Base-by-base conservation (phyloP, 2,888 invertebrate genomes). In the Gastracanthus pulcherrimus region DNA sequence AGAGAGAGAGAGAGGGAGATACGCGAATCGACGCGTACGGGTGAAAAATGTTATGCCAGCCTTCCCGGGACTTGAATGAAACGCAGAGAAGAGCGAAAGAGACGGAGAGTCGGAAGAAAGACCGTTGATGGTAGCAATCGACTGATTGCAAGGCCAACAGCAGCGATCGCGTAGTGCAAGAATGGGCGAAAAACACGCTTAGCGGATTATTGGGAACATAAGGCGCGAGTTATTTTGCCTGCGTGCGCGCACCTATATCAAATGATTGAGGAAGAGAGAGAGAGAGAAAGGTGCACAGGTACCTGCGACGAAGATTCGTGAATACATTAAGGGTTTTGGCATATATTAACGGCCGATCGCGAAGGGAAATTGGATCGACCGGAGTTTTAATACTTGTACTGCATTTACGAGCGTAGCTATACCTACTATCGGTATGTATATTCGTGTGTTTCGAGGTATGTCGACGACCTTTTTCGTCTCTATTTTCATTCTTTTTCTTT, bases 271-370 rank as follows among this genome's bases (percentile, higher is more conserved):
- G 11, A 29, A n/a, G n/a, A n/a, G n/a, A n/a, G n/a, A n/a, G n/a
- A n/a, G n/a, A n/a, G n/a, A n/a, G n/a, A n/a, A n/a, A n/a, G 41
- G 16, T 11, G 45, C 60, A 38, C 82, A 72, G 70, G 81, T 84
- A 78, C 84, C 78, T 80, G 75, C 79, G 13, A 5, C 41, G 41
- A 41, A 13, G 29, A 36, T 23, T 48, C 38, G 76, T 84, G 83
- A 82, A 84, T 83, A 82, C 85, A 86, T 83, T 86, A 86, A 82
- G 83, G 84, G 80, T 81, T 55, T 76, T 75, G 85, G 87, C 88
- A 87, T 87, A 87, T 81, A 88, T 89, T 88, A 88, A 88, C 87
- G 84, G 86, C 83, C 83, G 83, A 83, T 70, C 55, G 26, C 62
- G 6, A 9, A 29, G 71, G 66, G 75, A 85, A 88, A 87, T 84